phyloP scores from a whole-genome alignment of 2,888 invertebrate species.

The Isotomurus palustris region DNA sequence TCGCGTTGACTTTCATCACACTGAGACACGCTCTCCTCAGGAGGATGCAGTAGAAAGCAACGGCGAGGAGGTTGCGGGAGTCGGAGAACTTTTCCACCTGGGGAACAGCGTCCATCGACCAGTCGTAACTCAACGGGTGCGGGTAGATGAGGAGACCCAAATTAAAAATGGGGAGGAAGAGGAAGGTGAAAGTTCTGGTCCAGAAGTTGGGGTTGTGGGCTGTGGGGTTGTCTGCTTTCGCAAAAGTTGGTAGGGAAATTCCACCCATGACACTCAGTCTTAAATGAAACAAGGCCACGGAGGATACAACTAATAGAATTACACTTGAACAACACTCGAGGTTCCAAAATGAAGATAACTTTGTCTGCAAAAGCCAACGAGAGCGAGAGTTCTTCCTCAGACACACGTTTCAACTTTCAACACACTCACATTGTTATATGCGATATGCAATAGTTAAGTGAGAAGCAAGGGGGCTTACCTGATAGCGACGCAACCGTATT shows the following conservation, averaged over 20 bases:
- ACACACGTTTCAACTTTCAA: too few species aligned
- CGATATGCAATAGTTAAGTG: not conserved
- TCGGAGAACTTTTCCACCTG: conserved; percentile 74
- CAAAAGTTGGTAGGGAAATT: conserved; percentile 69
- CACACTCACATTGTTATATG: too few species aligned
- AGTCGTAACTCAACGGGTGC: conserved; percentile 87
- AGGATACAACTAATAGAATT: conserved; percentile 33
- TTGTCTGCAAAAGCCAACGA: conserved; percentile 3
- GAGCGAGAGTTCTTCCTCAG: too few species aligned
- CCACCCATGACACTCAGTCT: conserved; percentile 72
- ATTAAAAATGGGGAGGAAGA: conserved; percentile 87
- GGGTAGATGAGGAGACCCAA: conserved; percentile 82
- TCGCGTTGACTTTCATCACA: conserved; percentile 1
- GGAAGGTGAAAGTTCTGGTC: conserved; percentile 82
- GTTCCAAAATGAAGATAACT: conserved; percentile 15
- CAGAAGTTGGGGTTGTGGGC: conserved; percentile 76
- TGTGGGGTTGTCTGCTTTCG: conserved; percentile 92
- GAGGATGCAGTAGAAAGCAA: conserved; percentile 65
- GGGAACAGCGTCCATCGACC: conserved; percentile 97
- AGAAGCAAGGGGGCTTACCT: conserved; percentile 22
- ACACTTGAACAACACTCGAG: conserved; percentile 39
- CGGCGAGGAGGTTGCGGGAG: conserved; percentile 68
- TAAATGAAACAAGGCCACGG: conserved; percentile 50
- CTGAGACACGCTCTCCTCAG: conserved; percentile 26
- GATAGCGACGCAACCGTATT: conserved; percentile 36